These are phyloP conservation scores for Drosophila formosana DNA, from an alignment of 2,888 invertebrate species.

Conservation along the genomic window DNA sequence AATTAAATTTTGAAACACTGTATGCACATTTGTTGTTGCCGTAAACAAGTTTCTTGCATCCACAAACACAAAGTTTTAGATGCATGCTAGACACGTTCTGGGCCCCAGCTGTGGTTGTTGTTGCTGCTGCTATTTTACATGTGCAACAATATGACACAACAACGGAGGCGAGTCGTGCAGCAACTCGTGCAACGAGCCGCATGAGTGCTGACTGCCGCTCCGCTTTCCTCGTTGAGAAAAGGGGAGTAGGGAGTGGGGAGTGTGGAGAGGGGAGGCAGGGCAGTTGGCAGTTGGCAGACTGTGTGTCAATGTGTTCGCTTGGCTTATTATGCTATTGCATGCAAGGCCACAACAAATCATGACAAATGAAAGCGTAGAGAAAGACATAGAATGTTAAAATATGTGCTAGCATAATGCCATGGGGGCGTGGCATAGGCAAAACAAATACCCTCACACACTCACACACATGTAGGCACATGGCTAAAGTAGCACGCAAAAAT, in stretches of 20 bases:
- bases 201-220: slow-evolving; percentile 75
- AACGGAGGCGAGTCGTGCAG: slow-evolving; percentile 74
- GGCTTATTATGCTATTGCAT: slow-evolving; percentile 77
- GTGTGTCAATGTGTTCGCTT: slow-evolving; percentile 49
- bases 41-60: slow-evolving; percentile 34
- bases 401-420: slow-evolving; percentile 8
- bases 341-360: slow-evolving; percentile 75
- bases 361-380: slow-evolving; percentile 61
- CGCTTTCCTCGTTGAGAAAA: slow-evolving; percentile 6
- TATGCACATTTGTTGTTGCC: slow-evolving; percentile 56
- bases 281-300: slow-evolving; percentile 10
- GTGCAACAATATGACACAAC: slow-evolving; percentile 78
- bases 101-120: slow-evolving; percentile 26
- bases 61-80: slow-evolving; percentile 11
- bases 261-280: background rate
- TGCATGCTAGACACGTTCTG: slow-evolving; percentile 47
- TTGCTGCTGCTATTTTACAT: slow-evolving; percentile 52
- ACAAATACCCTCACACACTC: slow-evolving; percentile 9
- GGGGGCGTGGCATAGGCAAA: slow-evolving; percentile 20
- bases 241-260: background rate
- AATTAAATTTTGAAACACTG: slow-evolving; percentile 69
- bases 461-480: background rate
- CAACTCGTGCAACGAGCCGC: slow-evolving; percentile 78
- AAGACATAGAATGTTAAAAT: slow-evolving; percentile 32
- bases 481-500: slow-evolving; percentile 32